These are phyloP conservation scores for Vanessa atalanta DNA, from an alignment of 1,140 invertebrate genomes.

Conservation along the genomic window DNA sequence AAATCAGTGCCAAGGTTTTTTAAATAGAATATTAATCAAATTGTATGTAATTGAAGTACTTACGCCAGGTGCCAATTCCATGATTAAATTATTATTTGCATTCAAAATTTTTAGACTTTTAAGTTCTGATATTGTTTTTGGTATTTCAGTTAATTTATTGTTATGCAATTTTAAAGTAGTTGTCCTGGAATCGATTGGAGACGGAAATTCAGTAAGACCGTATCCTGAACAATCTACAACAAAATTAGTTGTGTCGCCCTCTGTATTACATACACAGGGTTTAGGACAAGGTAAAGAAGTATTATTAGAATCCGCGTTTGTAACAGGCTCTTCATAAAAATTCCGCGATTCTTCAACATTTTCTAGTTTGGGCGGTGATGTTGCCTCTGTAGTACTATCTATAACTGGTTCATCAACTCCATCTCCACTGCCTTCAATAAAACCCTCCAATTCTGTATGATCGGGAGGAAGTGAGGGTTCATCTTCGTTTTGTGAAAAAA, in stretches of 20 bases:
- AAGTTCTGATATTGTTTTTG: constrained; percentile 75
- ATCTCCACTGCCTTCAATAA: constrained; percentile 61
- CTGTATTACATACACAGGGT: constrained; percentile 62
- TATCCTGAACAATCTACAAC: constrained; percentile 68
- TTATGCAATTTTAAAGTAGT: constrained; percentile 76
- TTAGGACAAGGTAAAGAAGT: constrained; percentile 53
- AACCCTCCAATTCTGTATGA: constrained; percentile 49
- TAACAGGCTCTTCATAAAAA: constrained; percentile 23
- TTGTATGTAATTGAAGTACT: constrained; percentile 41
- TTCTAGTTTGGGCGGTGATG: constrained; percentile 47
- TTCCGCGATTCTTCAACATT: constrained; percentile 43
- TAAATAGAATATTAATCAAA: not conserved
- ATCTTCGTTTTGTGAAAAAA: constrained; percentile 57
- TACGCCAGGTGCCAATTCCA: constrained; percentile 66
- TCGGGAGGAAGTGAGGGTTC: constrained; percentile 64
- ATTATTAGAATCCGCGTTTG: constrained; percentile 33
- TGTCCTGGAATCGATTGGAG: constrained; percentile 57
- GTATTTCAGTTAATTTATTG: constrained; percentile 79
- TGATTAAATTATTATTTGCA: constrained; percentile 78
- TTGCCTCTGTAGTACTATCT: constrained; percentile 45
- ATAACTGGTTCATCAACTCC: constrained; percentile 47
- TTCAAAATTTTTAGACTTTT: constrained; percentile 75
- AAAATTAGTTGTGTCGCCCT: constrained; percentile 56
- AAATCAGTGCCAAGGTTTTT: not conserved
- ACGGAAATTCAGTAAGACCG: constrained; percentile 63